These are phyloP conservation scores for Drosophila dives DNA, from an alignment of 2,888 invertebrate genomes.

Conservation along the genomic window DNA sequence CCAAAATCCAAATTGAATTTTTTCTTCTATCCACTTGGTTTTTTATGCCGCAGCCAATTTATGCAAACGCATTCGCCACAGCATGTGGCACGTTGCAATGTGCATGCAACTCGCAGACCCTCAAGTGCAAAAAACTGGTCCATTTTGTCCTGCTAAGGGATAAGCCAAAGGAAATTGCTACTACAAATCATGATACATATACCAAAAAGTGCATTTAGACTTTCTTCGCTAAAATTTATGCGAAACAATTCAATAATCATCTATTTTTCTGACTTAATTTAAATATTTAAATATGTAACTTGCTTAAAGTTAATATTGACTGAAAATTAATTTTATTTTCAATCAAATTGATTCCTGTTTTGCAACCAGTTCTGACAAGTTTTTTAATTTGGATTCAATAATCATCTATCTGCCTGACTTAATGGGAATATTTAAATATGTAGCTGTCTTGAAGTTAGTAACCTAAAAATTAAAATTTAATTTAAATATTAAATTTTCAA, in stretches of 20 bases:
- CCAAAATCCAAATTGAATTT: conserved; percentile 80
- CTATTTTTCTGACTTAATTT: not conserved
- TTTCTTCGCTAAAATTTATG: not conserved
- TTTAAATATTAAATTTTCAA: not conserved
- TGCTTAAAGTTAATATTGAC: not conserved
- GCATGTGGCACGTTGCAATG: conserved; percentile 64
- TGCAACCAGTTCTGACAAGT: too few relatives aligned
- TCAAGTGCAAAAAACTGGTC: conserved; percentile 32
- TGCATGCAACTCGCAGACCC: conserved; percentile 21
- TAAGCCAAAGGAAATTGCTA: conserved; percentile 48
- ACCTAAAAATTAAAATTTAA: not conserved
- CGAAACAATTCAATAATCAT: not conserved
- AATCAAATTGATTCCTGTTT: not conserved
- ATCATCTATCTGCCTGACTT: too few relatives aligned
- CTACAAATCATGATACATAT: conserved; percentile 50
- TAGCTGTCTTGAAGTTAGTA: not conserved
- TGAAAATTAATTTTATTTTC: not conserved
- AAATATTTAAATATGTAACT: not conserved
- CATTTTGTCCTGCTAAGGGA: conserved; percentile 33
- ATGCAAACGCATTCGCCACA: conserved; percentile 75
- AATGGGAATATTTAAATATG: too few relatives aligned
- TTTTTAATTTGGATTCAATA: too few relatives aligned
- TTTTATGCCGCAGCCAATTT: conserved; percentile 64
- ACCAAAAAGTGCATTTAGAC: conserved; percentile 4
- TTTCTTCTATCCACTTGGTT: conserved; percentile 43